These are phyloP conservation scores for Bellardia pandia DNA, from an alignment of 2,888 invertebrate genomes.

Conservation along the genomic window DNA sequence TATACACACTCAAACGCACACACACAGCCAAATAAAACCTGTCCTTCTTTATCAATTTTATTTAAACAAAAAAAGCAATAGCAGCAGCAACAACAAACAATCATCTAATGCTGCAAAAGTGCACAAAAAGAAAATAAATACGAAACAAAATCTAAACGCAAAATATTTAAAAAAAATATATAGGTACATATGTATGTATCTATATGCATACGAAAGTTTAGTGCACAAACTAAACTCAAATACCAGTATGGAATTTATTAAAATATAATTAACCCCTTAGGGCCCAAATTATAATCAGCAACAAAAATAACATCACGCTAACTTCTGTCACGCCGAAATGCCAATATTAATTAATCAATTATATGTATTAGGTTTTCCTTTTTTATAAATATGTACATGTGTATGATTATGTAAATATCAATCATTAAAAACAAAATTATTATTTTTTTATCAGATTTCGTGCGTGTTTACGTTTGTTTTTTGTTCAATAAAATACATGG, in stretches of 20 bases:
- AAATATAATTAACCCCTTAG: conserved; percentile 38
- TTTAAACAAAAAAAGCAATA: conserved; percentile 38
- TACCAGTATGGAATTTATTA: conserved; percentile 72
- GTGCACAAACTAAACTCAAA: not conserved
- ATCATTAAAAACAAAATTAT: not conserved
- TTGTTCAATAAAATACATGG: no score
- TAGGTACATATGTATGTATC: no score
- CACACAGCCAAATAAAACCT: conserved; percentile 33
- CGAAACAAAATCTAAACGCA: conserved; percentile 10
- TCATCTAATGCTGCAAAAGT: conserved; percentile 68
- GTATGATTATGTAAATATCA: not conserved
- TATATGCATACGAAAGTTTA: not conserved
- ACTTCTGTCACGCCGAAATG: not conserved
- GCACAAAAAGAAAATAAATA: conserved; percentile 47
- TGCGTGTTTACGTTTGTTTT: no score
- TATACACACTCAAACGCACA: not conserved
- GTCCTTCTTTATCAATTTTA: conserved; percentile 60
- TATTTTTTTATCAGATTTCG: not conserved
- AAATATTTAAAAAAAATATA: not conserved
- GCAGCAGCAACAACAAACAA: conserved; percentile 23
- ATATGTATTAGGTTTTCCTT: no score
- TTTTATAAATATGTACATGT: not conserved
- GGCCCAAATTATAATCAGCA: not conserved
- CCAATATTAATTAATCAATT: conserved; percentile 5
- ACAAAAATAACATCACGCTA: not conserved